phyloP scores from a whole-genome alignment of 2,113 vertebrate species.

The Tor tambroides region DNA sequence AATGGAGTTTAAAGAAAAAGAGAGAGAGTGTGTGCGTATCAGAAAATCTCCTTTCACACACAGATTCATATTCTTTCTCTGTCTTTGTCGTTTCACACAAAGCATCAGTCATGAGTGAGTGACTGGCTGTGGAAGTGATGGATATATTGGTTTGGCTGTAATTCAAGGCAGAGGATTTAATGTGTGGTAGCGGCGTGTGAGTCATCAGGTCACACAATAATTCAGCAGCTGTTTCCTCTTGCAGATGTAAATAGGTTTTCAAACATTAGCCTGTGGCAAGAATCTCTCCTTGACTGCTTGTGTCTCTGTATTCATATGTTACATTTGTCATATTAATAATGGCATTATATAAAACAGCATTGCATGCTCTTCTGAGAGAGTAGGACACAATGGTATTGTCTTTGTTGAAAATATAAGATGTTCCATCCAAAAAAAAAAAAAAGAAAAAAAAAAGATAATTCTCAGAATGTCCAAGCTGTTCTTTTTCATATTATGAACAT shows the following conservation, averaged over 20 bases:
- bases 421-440: too few species aligned
- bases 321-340: slow-evolving; percentile 10
- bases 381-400: neutral
- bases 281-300: slow-evolving; percentile 18
- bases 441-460: too few species aligned
- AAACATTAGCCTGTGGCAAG: slow-evolving; percentile 20
- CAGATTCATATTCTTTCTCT: neutral
- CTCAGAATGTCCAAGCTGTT: too few species aligned
- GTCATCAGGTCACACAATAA: slow-evolving; percentile 34
- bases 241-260: slow-evolving; percentile 15
- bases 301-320: neutral
- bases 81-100: slow-evolving; percentile 14
- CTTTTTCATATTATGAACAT: too few species aligned
- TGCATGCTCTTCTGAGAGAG: neutral
- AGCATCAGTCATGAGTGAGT: slow-evolving; percentile 21
- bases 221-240: slow-evolving; percentile 32
- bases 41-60: slow-evolving; percentile 11
- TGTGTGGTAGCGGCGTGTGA: slow-evolving; percentile 7
- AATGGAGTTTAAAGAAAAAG: neutral
- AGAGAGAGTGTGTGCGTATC: neutral
- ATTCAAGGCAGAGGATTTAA: slow-evolving; percentile 34
- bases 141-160: slow-evolving; percentile 35
- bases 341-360: neutral
- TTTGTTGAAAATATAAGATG: neutral
- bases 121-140: slow-evolving; percentile 19